Evolutionary conservation across 2,797 vertebrate species (phyloP).

Genomic region (Alosa sapidissima): DNA sequence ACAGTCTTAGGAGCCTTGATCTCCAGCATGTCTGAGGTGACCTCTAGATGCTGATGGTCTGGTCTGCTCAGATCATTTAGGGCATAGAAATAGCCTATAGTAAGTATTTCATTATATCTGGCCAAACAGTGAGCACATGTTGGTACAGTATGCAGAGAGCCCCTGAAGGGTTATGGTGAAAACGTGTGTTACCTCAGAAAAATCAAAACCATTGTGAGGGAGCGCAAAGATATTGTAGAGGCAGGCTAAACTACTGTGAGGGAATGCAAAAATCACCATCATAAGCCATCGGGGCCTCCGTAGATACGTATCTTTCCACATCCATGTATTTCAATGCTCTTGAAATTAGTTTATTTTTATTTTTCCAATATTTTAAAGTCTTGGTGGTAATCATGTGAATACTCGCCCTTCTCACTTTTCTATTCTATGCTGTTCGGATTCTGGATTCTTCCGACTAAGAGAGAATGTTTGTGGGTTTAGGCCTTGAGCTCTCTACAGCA

Average conservation of each 20-base stretch:
- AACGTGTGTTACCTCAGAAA: not conserved
- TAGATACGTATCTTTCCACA: not conserved
- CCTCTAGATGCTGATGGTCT: not conserved
- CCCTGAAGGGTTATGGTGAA: too few relatives aligned
- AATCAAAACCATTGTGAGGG: too few relatives aligned
- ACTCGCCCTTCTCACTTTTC: not conserved
- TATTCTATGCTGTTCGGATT: not conserved
- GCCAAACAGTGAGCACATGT: not conserved
- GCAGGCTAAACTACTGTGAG: too few relatives aligned
- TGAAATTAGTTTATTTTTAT: not conserved
- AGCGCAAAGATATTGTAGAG: too few relatives aligned
- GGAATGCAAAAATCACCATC: too few relatives aligned
- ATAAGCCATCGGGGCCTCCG: too few relatives aligned
- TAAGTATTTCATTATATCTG: not conserved
- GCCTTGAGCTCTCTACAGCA: not conserved
- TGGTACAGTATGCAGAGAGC: not conserved
- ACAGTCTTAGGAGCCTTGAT: not conserved
- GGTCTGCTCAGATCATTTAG: not conserved
- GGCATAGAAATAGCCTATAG: not conserved
- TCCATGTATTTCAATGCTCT: not conserved
- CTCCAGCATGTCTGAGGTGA: not conserved
- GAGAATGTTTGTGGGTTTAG: not conserved
- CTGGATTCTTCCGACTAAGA: too few relatives aligned
- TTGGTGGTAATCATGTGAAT: not conserved
- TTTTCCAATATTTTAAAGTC: not conserved